Evolutionary conservation across 1,140 invertebrate species (phyloP), one percentile per base, ranked within the genome.

Genomic region (Idris sp.): DNA sequence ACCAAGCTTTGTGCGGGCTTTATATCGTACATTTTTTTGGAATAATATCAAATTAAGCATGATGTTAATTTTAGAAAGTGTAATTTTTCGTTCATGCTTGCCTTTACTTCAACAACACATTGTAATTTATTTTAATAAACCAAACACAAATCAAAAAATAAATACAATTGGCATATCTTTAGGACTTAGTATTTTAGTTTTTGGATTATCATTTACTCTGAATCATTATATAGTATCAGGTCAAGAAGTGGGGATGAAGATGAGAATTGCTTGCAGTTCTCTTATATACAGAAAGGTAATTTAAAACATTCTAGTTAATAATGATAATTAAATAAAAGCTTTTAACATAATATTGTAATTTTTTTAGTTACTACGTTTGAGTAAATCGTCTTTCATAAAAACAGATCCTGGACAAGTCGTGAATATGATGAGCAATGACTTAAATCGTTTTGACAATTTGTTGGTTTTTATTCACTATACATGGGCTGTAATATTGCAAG

Each of bases 341-440:
- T n/a, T n/a, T n/a, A n/a, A n/a, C n/a, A n/a, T n/a, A n/a, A n/a
- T n/a, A n/a, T n/a, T n/a, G n/a, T n/a, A n/a, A n/a, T n/a, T 53
- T 11, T 40, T 54, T 26, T 64, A 92, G 90, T 86, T 91, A 0
- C 81, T 92, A 9, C 88, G 88, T 1, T 83, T 93, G 16, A 92
- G 89, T 51, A 90, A 91, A 85, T 86, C 87, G 40, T 90, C 94
- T 0, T 79, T 95, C 7, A 90, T 90, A 0, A 86, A 92, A 74
- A 92, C 93, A 1, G 93, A 93, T 0, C 91, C 91, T 1, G 94
- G 94, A 0, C 94, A 95, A 85, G 88, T 96, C 26, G 92, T 96
- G 2, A 97, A 96, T 85, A 82, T 96, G 9, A 85, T 96, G 54
- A 94, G 95, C 0, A 96, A 96, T 78, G 95, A 96, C 80, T 88